Evolutionary conservation across 2,888 invertebrate genomes (phyloP).

Genomic region (Drosophila picticornis): DNA sequence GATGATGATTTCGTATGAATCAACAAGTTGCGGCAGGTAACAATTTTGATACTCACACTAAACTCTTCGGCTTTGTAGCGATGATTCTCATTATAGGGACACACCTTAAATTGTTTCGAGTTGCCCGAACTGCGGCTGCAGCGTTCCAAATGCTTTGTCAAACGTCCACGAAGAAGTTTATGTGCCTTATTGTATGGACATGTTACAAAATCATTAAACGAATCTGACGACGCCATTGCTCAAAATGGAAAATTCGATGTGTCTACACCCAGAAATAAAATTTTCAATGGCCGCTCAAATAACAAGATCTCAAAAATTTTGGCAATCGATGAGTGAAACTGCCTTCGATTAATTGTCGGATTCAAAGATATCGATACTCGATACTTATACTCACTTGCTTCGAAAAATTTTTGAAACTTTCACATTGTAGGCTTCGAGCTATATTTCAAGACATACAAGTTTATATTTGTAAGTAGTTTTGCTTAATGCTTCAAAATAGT

Average conservation of each 20-base stretch:
- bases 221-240: constrained; percentile 15
- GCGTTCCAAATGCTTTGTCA: constrained; percentile 33
- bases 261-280: neutral
- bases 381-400: neutral
- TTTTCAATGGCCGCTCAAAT: neutral
- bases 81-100: constrained; percentile 41
- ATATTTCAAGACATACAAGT: neutral
- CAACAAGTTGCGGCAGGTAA: neutral
- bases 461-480: neutral
- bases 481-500: neutral
- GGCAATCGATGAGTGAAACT: neutral
- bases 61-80: constrained; percentile 10
- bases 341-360: neutral
- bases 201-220: constrained; percentile 35
- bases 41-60: constrained; percentile 22
- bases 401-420: neutral
- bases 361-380: neutral
- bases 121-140: constrained; percentile 20
- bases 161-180: constrained; percentile 26
- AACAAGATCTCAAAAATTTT: neutral
- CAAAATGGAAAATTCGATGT: too few species aligned
- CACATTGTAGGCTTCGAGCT: neutral
- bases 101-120: neutral
- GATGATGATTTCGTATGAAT: neutral
- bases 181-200: constrained; percentile 46